Base-by-base conservation (phyloP, 30 jellyfish, hydroid and myxozoan species). In the Aurelia sp. region DNA sequence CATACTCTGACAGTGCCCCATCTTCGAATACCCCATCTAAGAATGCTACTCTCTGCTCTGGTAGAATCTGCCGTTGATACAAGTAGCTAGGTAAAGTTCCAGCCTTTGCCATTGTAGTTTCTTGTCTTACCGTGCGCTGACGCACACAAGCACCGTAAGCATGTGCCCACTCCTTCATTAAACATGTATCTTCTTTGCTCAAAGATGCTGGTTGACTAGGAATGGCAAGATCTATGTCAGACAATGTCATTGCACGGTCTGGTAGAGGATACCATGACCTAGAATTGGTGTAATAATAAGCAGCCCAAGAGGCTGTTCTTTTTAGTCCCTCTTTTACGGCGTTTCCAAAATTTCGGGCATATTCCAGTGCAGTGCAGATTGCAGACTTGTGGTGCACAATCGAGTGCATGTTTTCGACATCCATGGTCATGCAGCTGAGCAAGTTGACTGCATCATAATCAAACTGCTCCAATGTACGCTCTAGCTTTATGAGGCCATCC, bases 101-200 rank as follows among this genome's bases (percentile, higher is more conserved):
- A 40, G 66, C 64, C 66, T 71, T 71, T 40, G 64, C 82, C 82
- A 71, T 71, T n/a, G 82, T 71, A 11, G 82, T 71, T 50, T 71
- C 66, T 27, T 71, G 82, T 23, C 82, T 30, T 31, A 37, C 66
- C 44, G 82, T 35, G 22, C 82, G 82, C 72, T 71, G 82, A 71
- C 82, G 66, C 18, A 71, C 82, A 22, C 33, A 63, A 35, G 66
- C 66, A 35, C 66, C 66, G 47, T 71, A 71, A 18, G 82, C 31
- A 35, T 35, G 66, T 18, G 82, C 82, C 82, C 82, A 71, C 48
- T 71, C 66, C 47, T 63, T 40, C 64, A 71, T 71, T 71, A 27
- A 27, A 65, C 11, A 40, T 65, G 48, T 65, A 44, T 65, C 76
- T 65, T 65, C 50, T 33, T 27, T 65, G 76, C 37, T 65, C 37